A percentile compares a stretch with the other conserved stretches of the same genome.
phyloP scores from a whole-genome alignment of 2,888 invertebrate species.

The Serripes groenlandicus region DNA sequence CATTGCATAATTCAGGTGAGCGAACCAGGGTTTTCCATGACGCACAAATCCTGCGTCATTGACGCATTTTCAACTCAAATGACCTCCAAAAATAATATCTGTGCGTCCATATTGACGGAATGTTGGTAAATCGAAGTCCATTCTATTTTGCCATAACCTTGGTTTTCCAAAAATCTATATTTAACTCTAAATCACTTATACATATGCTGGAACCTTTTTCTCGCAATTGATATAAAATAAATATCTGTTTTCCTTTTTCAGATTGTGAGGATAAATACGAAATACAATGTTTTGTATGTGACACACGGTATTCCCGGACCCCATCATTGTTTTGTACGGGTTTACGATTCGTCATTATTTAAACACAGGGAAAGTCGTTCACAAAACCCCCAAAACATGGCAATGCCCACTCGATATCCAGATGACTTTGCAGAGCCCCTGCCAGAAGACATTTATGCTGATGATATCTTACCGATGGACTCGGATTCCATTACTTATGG shows the following conservation, averaged over 20 bases:
- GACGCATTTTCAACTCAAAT: too few species aligned
- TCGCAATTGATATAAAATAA: too few species aligned
- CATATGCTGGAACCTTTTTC: too few species aligned
- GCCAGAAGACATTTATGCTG: conserved; percentile 92
- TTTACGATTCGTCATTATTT: conserved; percentile 93
- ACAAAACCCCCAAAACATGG: conserved; percentile 87
- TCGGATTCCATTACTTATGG: conserved; percentile 68
- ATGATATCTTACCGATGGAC: conserved; percentile 92
- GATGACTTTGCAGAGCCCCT: conserved; percentile 88
- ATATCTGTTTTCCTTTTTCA: conserved; percentile 88
- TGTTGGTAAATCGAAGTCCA: too few species aligned
- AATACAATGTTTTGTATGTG: conserved; percentile 96
- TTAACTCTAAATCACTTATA: too few species aligned
- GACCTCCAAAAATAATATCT: too few species aligned
- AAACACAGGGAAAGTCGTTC: conserved; percentile 56
- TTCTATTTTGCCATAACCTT: too few species aligned
- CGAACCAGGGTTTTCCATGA: too few species aligned
- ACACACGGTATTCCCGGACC: conserved; percentile 93
- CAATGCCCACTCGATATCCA: conserved; percentile 93
- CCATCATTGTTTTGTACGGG: conserved; percentile 89
- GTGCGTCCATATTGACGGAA: too few species aligned
- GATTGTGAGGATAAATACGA: conserved; percentile 97
- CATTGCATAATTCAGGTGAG: too few species aligned
- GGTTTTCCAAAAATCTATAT: too few species aligned
- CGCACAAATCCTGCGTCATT: too few species aligned